Evolutionary conservation across 2,797 vertebrate genomes (phyloP).

Genomic region (Danio kyathit): DNA sequence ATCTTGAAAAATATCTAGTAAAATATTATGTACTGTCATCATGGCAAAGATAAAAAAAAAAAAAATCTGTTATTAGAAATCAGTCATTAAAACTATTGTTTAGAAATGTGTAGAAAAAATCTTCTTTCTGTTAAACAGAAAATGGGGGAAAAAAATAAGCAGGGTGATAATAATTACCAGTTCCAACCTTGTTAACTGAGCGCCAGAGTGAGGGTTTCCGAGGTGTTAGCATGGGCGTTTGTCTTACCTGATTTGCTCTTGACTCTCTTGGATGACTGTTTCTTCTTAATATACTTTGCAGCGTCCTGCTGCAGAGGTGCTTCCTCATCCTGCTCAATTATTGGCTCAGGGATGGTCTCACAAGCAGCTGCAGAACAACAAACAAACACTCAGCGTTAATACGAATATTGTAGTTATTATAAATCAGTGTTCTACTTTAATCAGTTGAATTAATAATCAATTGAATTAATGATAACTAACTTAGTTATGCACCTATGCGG

Average conservation of each 20-base stretch:
- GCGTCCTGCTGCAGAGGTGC: slow-evolving; percentile 69
- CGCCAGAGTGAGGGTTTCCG: background rate
- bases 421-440: background rate
- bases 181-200: slow-evolving; percentile 27
- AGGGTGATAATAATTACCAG: background rate
- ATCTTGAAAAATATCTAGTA: too few relatives aligned
- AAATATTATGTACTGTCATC: too few relatives aligned
- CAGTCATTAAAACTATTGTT: too few relatives aligned
- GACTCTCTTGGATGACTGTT: slow-evolving; percentile 75
- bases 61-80: too few relatives aligned
- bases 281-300: slow-evolving; percentile 74
- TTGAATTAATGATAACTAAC: too few relatives aligned
- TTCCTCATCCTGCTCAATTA: slow-evolving; percentile 83
- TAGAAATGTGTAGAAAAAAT: too few relatives aligned
- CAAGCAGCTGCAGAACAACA: slow-evolving; percentile 67
- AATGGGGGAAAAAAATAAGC: too few relatives aligned
- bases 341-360: slow-evolving; percentile 73
- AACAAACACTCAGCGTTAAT: background rate
- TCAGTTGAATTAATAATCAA: too few relatives aligned
- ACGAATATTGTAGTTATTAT: background rate
- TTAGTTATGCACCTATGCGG: too few relatives aligned
- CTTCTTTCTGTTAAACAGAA: too few relatives aligned
- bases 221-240: background rate
- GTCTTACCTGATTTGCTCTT: slow-evolving; percentile 78
- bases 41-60: too few relatives aligned